Percentiles rank a stretch among this genome's conserved stretches.
Conservation (phyloP, 2,113 vertebrate genomes). For the Gopherus evgoodei region DNA sequence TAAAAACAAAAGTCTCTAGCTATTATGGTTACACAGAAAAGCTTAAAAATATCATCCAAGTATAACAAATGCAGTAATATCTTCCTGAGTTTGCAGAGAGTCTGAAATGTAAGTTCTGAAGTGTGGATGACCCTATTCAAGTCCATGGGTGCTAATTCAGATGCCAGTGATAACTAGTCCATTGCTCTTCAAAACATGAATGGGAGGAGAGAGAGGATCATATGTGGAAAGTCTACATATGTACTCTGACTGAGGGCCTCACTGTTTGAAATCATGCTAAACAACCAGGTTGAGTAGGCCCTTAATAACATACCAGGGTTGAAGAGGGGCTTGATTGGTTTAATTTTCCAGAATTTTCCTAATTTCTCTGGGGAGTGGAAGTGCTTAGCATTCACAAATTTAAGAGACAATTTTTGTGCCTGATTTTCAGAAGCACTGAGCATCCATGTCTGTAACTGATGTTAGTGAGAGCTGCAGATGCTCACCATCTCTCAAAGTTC, state of each 20-base stretch:
- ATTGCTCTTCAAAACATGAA: not conserved
- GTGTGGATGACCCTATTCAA: not conserved
- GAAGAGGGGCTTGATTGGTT: not conserved
- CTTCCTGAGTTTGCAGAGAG: not conserved
- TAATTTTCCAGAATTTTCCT: not conserved
- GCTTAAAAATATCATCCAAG: not conserved
- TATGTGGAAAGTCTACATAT: not conserved
- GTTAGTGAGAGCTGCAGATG: not conserved
- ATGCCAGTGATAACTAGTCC: not conserved
- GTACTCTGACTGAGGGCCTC: not conserved
- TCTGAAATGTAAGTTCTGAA: not conserved
- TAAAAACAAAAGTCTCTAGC: not conserved
- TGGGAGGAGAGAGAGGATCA: not conserved
- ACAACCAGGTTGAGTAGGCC: not conserved
- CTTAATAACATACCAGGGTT: not conserved
- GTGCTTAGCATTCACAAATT: not conserved
- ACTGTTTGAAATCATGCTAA: not conserved
- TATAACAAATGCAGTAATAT: too few relatives aligned
- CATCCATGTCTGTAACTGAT: not conserved
- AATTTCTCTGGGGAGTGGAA: not conserved
- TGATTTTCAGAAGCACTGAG: not conserved
- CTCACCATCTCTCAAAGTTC: not conserved
- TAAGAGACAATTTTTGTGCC: not conserved
- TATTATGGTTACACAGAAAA: not conserved
- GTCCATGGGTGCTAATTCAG: not conserved